These are phyloP conservation scores for Otolemur garnettii DNA, from an alignment of 2,113 vertebrate genomes.

Conservation along the genomic window DNA sequence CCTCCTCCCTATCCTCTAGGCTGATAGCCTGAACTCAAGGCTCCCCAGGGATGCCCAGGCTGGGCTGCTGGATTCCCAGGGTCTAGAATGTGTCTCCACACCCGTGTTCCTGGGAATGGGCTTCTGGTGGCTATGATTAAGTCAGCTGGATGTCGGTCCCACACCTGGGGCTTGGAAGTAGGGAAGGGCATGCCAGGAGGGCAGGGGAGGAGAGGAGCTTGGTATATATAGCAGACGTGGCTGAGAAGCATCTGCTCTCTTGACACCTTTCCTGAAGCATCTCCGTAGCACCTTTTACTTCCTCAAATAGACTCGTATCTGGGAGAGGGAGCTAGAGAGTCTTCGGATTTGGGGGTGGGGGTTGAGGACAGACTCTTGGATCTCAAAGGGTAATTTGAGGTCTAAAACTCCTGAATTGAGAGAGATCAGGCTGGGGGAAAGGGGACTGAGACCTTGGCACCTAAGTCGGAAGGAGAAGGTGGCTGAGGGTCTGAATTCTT, in stretches of 20 bases:
- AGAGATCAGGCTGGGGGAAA: slow-evolving; percentile 82
- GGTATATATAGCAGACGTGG: slow-evolving; percentile 69
- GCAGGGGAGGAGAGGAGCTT: not conserved
- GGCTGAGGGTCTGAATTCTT: not conserved
- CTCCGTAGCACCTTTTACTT: slow-evolving; percentile 73
- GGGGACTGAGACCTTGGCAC: not conserved
- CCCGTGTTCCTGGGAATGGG: not conserved
- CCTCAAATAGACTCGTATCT: slow-evolving; percentile 73
- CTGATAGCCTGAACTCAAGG: slow-evolving; percentile 57
- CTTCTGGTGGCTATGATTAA: not conserved
- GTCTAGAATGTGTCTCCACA: not conserved
- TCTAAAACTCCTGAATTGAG: not conserved
- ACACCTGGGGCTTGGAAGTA: slow-evolving; percentile 44
- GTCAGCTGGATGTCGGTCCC: slow-evolving; percentile 18
- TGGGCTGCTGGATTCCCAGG: slow-evolving; percentile 25
- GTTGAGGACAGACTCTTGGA: not conserved
- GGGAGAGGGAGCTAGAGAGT: slow-evolving; percentile 19
- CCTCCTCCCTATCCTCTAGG: slow-evolving; percentile 46
- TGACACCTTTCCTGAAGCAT: slow-evolving; percentile 74
- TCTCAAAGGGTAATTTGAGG: not conserved
- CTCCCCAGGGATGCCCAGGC: slow-evolving; percentile 16
- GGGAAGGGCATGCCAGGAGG: not conserved
- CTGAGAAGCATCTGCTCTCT: slow-evolving; percentile 75
- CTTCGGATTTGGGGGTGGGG: not conserved
- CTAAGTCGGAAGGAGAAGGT: not conserved